Base-by-base conservation (phyloP, 2,888 invertebrate genomes). In the Euplagia quadripunctaria region DNA sequence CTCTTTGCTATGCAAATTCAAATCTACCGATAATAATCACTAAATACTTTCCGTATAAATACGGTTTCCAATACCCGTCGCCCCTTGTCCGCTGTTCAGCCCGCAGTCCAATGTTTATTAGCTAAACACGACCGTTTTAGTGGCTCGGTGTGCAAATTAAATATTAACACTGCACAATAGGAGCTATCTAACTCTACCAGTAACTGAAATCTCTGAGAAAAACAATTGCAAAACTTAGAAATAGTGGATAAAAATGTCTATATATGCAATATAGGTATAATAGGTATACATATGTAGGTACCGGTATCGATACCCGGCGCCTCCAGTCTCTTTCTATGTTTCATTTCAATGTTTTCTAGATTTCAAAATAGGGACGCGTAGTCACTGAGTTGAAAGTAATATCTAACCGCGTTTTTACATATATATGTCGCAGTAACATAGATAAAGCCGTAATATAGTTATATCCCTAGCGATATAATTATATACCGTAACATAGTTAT, bases 251-350 rank as follows among this genome's bases (percentile, higher is more conserved):
- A 46, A 46, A 0, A 46, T 8, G 43, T 4, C 43, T 46, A 46
- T 46, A 9, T 46, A 46, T 46, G 43, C 9, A 46, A 1, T 46
- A 46, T 4, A 46, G 43, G 43, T 46, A 46, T 46, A 46, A 46
- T 46, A 46, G 6, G 6, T 31, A 31, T 1, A 31, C 31, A 31
- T 31, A 31, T 31, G 2, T n/a, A 96, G 94, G 96, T 96, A 96
- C 96, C 95, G 96, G 96, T 95, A 96, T 96, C 96, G 96, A 96
- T 96, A 94, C 96, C 96, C 96, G 94, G 96, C 96, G 95, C 96
- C 95, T 96, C 96, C 96, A 96, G 87, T 0, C 0, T 82, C 87
- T 88, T 90, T 85, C 83, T 80, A 70, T 61, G 75, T 41, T 20
- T 65, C 9, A n/a, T n/a, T n/a, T n/a, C n/a, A n/a, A n/a, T n/a